phyloP scores from a whole-genome alignment of 2,797 vertebrate genomes.

The Phoebastria nigripes region DNA sequence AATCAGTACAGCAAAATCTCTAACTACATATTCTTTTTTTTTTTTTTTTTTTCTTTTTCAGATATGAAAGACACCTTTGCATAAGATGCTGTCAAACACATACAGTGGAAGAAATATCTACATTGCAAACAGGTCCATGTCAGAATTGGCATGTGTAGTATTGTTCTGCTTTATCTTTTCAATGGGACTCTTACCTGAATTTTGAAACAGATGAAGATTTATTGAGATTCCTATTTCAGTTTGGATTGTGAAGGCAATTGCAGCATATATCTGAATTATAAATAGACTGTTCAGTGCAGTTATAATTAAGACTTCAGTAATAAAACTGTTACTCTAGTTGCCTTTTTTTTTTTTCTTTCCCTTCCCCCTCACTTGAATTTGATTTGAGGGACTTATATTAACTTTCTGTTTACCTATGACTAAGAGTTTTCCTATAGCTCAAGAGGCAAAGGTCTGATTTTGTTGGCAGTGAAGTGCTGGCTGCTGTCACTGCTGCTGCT shows the following conservation, averaged over 20 bases:
- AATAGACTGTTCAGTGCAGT: background rate
- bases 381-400: background rate
- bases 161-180: background rate
- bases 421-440: background rate
- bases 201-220: background rate
- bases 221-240: background rate
- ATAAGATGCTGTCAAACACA: background rate
- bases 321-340: background rate
- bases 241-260: background rate
- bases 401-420: background rate
- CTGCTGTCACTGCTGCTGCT: background rate
- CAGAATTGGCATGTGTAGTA: background rate
- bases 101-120: background rate
- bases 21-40: background rate
- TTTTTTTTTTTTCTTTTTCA: background rate
- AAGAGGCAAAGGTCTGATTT: slow-evolving; percentile 8
- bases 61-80: background rate
- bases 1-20: background rate
- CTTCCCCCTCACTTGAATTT: background rate
- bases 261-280: background rate
- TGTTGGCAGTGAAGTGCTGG: background rate
- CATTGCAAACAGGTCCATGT: background rate
- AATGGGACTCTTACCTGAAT: background rate
- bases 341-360: background rate
- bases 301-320: background rate